Base-by-base conservation (phyloP, 1,140 invertebrate species). In the Dolichoris vasculosae region DNA sequence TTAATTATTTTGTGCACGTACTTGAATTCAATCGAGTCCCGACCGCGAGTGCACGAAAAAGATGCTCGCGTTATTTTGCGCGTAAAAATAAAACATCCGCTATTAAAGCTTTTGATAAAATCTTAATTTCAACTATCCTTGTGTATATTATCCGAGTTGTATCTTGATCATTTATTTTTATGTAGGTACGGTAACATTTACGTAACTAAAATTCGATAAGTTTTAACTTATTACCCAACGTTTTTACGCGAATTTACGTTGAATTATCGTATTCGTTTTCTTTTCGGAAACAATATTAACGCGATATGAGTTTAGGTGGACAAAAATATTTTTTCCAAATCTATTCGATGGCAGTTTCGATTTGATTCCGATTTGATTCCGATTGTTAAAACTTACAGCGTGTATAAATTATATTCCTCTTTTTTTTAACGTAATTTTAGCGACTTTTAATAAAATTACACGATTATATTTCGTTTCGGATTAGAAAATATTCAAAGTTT, bases 11-110 rank as follows among this genome's bases (percentile, higher is more conserved):
- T 81, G 67, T n/a, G 55, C 38, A 43, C 46, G 78, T 75, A 85
- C 67, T 81, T 85, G 67, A 63, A 85, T 85, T 85, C 84, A 85
- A 85, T 85, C 76, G 75, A 80, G 78, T 59, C 48, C 13, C 17
- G 40, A 79, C 48, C 40, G 43, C 63, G 55, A 78, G 75, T 84
- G 64, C n/a, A 80, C 38, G 43, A 84, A 84, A 80, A 84, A 51
- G 48, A 79, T n/a, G 55, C 11, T 15, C 35, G 32, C 67, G 30
- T 73, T 46, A 77, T 26, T 32, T 51, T 77, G 23, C 59, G 73
- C 35, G 81, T 43, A 40, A 63, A 40, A 79, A 84, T 51, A 75
- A 76, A 75, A 51, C 32, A 75, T 75, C 67, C 48, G 46, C 48
- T 75, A 73, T 85, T 75, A 80, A 85, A 40, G 46, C 35, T 1